Evolutionary conservation across 2,888 invertebrate genomes (phyloP).

Genomic region (Epiblema foenella): DNA sequence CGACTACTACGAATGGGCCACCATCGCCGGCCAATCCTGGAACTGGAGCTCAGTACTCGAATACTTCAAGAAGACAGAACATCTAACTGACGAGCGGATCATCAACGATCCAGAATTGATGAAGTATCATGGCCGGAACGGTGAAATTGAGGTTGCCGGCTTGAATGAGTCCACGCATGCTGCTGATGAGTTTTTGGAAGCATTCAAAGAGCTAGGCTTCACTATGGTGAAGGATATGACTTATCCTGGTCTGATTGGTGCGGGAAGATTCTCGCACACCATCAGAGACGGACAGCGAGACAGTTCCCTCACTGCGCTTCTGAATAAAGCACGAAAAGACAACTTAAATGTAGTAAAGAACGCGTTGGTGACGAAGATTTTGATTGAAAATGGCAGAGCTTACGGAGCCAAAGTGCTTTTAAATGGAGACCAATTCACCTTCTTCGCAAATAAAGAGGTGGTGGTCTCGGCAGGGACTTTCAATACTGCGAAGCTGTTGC

Average conservation of each 20-base stretch:
- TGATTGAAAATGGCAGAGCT: constrained; percentile 60
- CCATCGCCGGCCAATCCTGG: constrained; percentile 61
- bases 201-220: constrained; percentile 67
- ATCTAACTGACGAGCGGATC: constrained; percentile 67
- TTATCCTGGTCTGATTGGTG: constrained; percentile 64
- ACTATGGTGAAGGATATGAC: constrained; percentile 72
- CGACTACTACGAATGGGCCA: constrained; percentile 73
- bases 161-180: constrained; percentile 50
- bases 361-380: constrained; percentile 62
- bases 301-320: constrained; percentile 66
- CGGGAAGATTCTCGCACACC: constrained; percentile 72
- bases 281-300: constrained; percentile 64
- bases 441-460: constrained; percentile 65
- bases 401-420: constrained; percentile 59
- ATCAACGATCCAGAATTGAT: constrained; percentile 60
- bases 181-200: constrained; percentile 60
- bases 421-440: constrained; percentile 52
- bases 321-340: constrained; percentile 53
- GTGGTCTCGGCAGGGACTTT: constrained; percentile 71
- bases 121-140: constrained; percentile 61
- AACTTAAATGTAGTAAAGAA: constrained; percentile 65
- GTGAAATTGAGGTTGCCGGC: constrained; percentile 71
- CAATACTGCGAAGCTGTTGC: constrained; percentile 69
- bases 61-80: constrained; percentile 73
- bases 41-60: constrained; percentile 66